Conservation (phyloP, 2,113 vertebrate species). For the Empidonax alnorum region DNA sequence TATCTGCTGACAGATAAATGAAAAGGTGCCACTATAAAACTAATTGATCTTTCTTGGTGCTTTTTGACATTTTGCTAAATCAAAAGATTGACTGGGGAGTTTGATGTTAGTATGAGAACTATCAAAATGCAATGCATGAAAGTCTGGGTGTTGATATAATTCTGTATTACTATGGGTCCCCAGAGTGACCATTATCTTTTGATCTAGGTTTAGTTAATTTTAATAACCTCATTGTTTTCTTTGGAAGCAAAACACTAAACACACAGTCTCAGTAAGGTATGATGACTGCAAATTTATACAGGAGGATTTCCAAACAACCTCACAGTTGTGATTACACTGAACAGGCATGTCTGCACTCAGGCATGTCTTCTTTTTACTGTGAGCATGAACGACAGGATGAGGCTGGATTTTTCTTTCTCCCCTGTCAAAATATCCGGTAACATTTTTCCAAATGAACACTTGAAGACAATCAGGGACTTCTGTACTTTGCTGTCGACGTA, state of each 20-base stretch:
- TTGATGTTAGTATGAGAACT: not conserved
- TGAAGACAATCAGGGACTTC: not conserved
- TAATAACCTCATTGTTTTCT: not conserved
- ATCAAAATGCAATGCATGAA: not conserved
- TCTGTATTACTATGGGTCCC: not conserved
- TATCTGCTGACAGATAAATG: not conserved
- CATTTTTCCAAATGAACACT: not conserved
- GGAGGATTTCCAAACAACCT: not conserved
- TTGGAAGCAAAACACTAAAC: not conserved
- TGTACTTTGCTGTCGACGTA: not conserved
- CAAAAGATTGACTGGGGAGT: not conserved
- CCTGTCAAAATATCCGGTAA: not conserved
- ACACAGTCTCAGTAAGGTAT: not conserved
- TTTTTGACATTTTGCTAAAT: not conserved
- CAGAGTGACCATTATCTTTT: not conserved
- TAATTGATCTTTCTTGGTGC: not conserved
- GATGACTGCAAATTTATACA: not conserved
- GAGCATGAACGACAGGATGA: accelerated
- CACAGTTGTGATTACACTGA: accelerated
- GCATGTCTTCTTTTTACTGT: not conserved
- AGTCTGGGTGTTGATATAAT: not conserved
- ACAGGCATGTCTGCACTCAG: not conserved
- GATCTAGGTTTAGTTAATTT: slow-evolving; percentile 3
- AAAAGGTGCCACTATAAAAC: not conserved
- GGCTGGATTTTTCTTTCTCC: not conserved